Percentiles rank a stretch among this genome's conserved stretches.
Evolutionary conservation across 1,140 invertebrate genomes (phyloP).

Genomic region (Apolygus lucorum): DNA sequence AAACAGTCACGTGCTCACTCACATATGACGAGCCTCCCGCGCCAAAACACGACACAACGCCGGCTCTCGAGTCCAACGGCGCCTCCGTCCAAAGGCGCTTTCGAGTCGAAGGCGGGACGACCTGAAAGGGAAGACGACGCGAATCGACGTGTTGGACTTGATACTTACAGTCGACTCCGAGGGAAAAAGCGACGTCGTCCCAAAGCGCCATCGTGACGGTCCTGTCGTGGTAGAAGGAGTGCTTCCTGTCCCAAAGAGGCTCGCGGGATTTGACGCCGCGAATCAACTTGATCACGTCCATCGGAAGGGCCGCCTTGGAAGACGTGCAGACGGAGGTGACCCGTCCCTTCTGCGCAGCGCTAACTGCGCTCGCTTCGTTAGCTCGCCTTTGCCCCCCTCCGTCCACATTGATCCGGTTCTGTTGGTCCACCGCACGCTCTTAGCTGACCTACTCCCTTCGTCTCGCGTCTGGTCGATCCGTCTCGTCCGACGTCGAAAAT

Average conservation of each 20-base stretch:
- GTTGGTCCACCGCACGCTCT: conserved; percentile 7
- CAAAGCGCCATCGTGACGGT: conserved; percentile 24
- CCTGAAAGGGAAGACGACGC: too few species aligned
- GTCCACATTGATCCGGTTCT: conserved; percentile 20
- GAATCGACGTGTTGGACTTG: too few species aligned
- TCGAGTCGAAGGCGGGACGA: too few species aligned
- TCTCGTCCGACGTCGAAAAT: too few species aligned
- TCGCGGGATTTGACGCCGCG: conserved; percentile 17
- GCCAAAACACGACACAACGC: not conserved
- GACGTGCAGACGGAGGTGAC: not conserved
- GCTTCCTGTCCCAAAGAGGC: conserved; percentile 28
- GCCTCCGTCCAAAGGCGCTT: too few species aligned
- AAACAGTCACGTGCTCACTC: conserved; percentile 18
- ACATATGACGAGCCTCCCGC: not conserved
- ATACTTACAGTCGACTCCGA: conserved; percentile 24
- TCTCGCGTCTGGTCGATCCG: too few species aligned
- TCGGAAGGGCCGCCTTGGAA: not conserved
- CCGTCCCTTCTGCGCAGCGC: conserved; percentile 17
- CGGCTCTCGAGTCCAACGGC: too few species aligned
- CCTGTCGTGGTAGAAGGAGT: conserved; percentile 27
- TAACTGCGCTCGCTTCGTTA: conserved; percentile 21
- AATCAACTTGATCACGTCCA: conserved; percentile 26
- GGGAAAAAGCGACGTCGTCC: conserved; percentile 18
- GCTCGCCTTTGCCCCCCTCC: conserved; percentile 9
- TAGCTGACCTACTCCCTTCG: too few species aligned